Evolutionary conservation across 2,797 vertebrate species (phyloP).

Genomic region (Erpetoichthys calabaricus): DNA sequence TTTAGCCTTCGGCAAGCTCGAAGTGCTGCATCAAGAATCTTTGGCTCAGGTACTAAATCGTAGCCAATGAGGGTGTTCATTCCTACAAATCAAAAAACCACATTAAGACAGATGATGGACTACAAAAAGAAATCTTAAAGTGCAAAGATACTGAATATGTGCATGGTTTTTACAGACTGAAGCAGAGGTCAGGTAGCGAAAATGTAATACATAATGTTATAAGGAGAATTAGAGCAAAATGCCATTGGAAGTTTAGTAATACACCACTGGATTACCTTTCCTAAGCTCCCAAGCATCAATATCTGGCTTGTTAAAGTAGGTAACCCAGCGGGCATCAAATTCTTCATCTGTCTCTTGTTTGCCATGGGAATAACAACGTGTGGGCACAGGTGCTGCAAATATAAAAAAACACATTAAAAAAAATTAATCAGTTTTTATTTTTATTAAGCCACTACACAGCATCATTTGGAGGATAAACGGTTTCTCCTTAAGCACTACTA

Average conservation of each 20-base stretch:
- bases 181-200: too few species aligned
- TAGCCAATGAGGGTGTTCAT: constrained; percentile 85
- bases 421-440: too few species aligned
- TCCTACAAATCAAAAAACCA: constrained; percentile 42
- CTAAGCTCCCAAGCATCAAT: constrained; percentile 86
- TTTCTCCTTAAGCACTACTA: too few species aligned
- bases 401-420: constrained; percentile 1
- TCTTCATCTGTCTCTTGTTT: constrained; percentile 83
- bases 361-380: constrained; percentile 74
- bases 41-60: constrained; percentile 90
- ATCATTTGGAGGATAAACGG: too few species aligned
- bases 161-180: too few species aligned
- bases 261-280: constrained; percentile 57
- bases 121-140: constrained; percentile 6
- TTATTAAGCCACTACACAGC: too few species aligned
- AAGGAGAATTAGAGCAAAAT: too few species aligned
- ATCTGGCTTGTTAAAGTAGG: constrained; percentile 86
- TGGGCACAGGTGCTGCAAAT: constrained; percentile 41
- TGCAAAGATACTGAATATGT: neutral
- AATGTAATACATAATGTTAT: too few species aligned
- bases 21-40: constrained; percentile 83
- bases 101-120: neutral
- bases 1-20: constrained; percentile 82
- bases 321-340: constrained; percentile 91
- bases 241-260: too few species aligned